Base-by-base conservation (phyloP, 2,797 vertebrate genomes). In the Pempheris klunzingeri region DNA sequence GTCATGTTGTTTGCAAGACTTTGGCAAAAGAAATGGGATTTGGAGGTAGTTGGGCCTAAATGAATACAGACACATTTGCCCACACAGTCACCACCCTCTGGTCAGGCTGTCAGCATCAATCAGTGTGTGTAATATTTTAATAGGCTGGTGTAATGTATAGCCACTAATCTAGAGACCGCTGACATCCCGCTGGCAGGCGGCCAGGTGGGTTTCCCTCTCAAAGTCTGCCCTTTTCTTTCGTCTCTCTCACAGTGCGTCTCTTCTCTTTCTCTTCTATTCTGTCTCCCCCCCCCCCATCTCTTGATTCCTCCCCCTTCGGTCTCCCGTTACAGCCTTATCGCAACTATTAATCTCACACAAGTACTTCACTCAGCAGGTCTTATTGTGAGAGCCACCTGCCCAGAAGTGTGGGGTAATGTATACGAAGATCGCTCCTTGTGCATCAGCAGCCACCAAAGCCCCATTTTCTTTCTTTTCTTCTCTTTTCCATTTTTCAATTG, bases 91-190 rank as follows among this genome's bases (percentile, higher is more conserved):
- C 86, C 83, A 36, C 80, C 74, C 78, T 85, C 87, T 87, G 84
- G 79, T 90, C 88, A 61, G 95, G 87, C 88, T 94, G 95, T 95
- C 94, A 91, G 93, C 96, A 95, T 96, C 96, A 91, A 93, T 95
- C 93, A 95, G 94, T 90, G 95, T 90, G 91, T 71, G 83, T 64
- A 74, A 94, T 94, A 92, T 91, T 84, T 96, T 95, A 96, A 94
- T 95, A 90, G 90, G 74, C 92, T 85, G 86, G 94, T 93, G 96
- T 95, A 96, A 95, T 92, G 92, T 96, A 96, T 95, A 93, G 95
- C 92, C 92, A 93, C 93, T 96, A 95, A 95, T 95, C 95, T 95
- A 92, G 92, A 95, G 96, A 87, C 93, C 90, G 95, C 94, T 97
- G 96, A 97, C 96, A 94, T 94, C 85, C 93, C 81, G 78, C 91